phyloP scores from a whole-genome alignment of 2,888 invertebrate species.

The Himalopsyche kuldschensis region DNA sequence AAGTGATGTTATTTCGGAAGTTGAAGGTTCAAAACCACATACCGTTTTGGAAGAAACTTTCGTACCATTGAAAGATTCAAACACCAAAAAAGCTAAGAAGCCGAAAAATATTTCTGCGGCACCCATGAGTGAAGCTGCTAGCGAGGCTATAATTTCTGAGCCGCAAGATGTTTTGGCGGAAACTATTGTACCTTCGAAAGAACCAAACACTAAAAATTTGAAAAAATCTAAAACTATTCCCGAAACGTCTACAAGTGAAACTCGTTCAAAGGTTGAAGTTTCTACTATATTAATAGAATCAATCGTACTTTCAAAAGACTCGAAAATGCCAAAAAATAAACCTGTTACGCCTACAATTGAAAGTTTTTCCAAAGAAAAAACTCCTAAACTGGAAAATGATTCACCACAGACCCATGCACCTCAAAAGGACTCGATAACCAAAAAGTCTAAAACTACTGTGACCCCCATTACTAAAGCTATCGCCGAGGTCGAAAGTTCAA shows the following conservation, averaged over 20 bases:
- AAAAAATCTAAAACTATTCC: neutral
- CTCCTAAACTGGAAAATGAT: neutral
- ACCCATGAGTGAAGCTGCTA: neutral
- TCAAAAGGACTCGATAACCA: neutral
- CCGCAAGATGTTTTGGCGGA: neutral
- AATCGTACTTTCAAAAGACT: neutral
- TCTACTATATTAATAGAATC: no score
- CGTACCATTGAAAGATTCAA: neutral
- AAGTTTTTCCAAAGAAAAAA: neutral
- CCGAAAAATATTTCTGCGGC: neutral
- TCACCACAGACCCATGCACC: neutral
- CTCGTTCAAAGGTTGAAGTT: neutral
- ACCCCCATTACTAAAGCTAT: neutral
- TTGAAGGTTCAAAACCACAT: neutral
- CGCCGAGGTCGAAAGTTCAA: neutral
- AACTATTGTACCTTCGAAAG: neutral
- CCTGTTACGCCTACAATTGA: neutral
- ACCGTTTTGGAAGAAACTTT: neutral
- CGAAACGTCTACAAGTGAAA: neutral
- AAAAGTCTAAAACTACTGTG: no score
- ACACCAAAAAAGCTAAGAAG: no score
- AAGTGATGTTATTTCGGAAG: neutral
- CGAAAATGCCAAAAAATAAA: neutral
- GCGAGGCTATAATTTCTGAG: neutral
- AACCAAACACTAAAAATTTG: no score